phyloP scores from a whole-genome alignment of 2,113 vertebrate genomes.

The Ammospiza caudacuta region DNA sequence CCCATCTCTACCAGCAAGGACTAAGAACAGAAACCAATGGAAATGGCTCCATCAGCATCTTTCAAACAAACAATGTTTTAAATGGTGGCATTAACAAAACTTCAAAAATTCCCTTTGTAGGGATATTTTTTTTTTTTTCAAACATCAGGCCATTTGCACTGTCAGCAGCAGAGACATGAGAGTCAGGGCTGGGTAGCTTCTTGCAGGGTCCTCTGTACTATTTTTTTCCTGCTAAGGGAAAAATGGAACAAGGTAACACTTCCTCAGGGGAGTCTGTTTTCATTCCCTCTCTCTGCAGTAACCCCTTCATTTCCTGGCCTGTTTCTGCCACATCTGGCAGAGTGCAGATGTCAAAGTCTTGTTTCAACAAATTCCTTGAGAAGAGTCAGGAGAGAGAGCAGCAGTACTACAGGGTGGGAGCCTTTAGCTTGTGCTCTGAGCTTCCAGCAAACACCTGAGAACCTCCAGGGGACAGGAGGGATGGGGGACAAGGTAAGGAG shows the following conservation, averaged over 20 bases:
- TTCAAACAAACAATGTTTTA: background rate
- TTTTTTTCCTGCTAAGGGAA: background rate
- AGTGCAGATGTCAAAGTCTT: background rate
- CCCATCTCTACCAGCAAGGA: background rate
- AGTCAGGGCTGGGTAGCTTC: background rate
- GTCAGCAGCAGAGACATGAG: background rate
- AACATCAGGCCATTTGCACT: background rate
- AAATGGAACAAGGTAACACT: background rate
- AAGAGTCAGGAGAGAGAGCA: background rate
- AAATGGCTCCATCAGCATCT: background rate
- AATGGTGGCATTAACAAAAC: background rate
- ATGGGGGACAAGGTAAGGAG: background rate
- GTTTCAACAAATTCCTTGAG: too few species aligned
- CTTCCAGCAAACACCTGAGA: background rate
- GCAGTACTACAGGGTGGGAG: background rate
- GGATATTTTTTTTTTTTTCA: background rate
- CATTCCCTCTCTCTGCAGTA: background rate
- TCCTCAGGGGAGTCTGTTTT: background rate
- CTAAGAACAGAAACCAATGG: background rate
- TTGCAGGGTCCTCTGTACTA: rapidly evolving
- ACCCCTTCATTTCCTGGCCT: background rate
- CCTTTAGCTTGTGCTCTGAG: background rate
- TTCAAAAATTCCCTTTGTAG: background rate
- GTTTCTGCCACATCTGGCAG: background rate
- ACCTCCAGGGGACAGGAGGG: background rate